Evolutionary conservation across 2,113 vertebrate species (phyloP), one percentile per base, ranked within the genome.

Genomic region (Dunckerocampus dactyliophorus): DNA sequence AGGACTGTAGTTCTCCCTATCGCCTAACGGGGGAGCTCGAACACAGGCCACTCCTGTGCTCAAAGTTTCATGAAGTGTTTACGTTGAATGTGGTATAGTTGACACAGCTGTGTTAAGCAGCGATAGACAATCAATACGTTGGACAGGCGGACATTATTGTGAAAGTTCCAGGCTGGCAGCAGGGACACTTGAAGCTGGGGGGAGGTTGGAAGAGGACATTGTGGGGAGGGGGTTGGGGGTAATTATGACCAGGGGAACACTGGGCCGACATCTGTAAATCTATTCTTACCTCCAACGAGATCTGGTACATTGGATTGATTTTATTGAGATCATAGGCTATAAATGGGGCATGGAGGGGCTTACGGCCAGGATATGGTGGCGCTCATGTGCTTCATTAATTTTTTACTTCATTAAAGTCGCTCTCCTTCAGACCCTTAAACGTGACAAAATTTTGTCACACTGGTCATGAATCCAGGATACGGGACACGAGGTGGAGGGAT

Each of bases 261-360:
- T 71, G 77, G 71, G 74, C 67, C 80, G 82, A 88, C 87, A 90
- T 89, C 80, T 84, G 84, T 87, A 89, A 88, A 89, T 90, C 87
- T 88, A 85, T 81, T 87, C 83, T 87, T 83, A 91, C 87, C 83
- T 85, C 80, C 69, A 91, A 82, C 79, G 90, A 91, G 88, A 90
- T 87, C 82, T 92, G 88, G 85, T 90, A 91, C 90, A 89, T 89
- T 75, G 89, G 84, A 91, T 83, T 91, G 89, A 92, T 94, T 92
- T 93, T 92, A 91, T 92, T 91, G 87, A 90, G 85, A 85, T 91
- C 89, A 84, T 92, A 90, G 85, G 82, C 88, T 86, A 92, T 89
- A 88, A 93, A 91, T 83, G 91, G 88, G 90, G 85, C 81, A 91
- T 64, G 46, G 90, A 91, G 79, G 88, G 85, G 77, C 87, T 88